Conservation (phyloP, 2,113 vertebrate genomes). For the Cheilinus undulatus region DNA sequence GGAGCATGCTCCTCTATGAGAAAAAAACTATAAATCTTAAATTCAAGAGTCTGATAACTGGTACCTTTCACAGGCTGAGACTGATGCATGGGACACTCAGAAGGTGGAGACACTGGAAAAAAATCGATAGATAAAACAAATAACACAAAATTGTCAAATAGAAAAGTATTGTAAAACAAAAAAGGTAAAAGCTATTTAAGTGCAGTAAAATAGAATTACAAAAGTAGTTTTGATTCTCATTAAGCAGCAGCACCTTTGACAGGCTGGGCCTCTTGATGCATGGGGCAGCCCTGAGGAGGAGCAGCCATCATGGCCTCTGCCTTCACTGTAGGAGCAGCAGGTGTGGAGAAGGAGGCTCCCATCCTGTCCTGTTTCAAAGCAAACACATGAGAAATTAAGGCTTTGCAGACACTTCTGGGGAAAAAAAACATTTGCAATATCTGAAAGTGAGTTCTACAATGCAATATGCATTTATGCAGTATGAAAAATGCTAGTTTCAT, state of each 20-base stretch:
- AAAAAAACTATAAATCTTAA: too few relatives aligned
- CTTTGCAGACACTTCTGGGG: too few relatives aligned
- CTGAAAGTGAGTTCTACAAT: too few relatives aligned
- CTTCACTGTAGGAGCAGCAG: constrained; percentile 60
- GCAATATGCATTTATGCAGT: too few relatives aligned
- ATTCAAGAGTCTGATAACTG: accelerated
- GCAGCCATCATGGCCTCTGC: constrained; percentile 48
- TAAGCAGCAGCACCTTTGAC: constrained; percentile 57
- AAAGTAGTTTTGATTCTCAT: accelerated
- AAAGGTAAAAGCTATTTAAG: too few relatives aligned
- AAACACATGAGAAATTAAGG: neutral
- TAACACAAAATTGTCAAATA: neutral
- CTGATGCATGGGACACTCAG: constrained; percentile 87
- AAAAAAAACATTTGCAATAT: too few relatives aligned
- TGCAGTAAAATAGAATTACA: neutral
- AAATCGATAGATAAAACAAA: neutral
- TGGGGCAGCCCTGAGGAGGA: constrained; percentile 83
- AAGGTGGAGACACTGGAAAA: constrained; percentile 58
- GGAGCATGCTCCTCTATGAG: too few relatives aligned
- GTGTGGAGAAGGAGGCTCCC: constrained; percentile 84
- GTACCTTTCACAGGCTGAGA: constrained; percentile 59
- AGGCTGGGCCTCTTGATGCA: constrained; percentile 82
- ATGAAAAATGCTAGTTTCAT: too few relatives aligned
- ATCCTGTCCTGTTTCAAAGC: constrained; percentile 68
- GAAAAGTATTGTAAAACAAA: accelerated